A percentile compares a stretch with the other conserved stretches of the same genome.
phyloP scores from a whole-genome alignment of 2,888 invertebrate species.

The Congeria kusceri region DNA sequence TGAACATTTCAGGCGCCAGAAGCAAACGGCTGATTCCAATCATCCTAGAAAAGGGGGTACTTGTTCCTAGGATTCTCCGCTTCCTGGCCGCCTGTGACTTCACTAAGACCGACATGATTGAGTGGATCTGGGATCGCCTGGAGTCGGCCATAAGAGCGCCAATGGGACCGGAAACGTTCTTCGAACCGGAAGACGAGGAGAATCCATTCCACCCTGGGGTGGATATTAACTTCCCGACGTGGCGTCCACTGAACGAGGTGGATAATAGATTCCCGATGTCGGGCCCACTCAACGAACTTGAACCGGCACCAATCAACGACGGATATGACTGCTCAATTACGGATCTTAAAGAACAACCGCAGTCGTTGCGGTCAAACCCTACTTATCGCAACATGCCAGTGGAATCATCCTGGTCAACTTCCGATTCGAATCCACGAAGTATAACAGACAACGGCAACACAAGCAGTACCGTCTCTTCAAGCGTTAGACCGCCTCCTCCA shows the following conservation, averaged over 20 bases:
- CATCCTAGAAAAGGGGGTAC: slow-evolving; percentile 61
- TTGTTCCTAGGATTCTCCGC: slow-evolving; percentile 69
- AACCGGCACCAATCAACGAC: no score
- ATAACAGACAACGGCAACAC: no score
- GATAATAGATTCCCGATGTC: slow-evolving; percentile 5
- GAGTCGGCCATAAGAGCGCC: slow-evolving; percentile 94
- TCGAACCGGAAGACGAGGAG: slow-evolving; percentile 15
- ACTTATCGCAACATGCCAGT: no score
- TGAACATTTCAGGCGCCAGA: slow-evolving; percentile 68
- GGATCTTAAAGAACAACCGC: no score
- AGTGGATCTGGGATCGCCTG: slow-evolving; percentile 91
- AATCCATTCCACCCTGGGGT: slow-evolving; percentile 1
- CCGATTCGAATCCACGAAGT: no score
- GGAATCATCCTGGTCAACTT: no score
- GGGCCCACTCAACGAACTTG: slow-evolving; percentile 5
- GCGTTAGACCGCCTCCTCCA: no score
- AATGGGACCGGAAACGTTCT: slow-evolving; percentile 27
- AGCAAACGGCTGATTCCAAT: slow-evolving; percentile 79
- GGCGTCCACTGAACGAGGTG: slow-evolving; percentile 4
- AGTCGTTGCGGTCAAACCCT: no score
- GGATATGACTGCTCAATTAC: no score
- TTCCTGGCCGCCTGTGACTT: slow-evolving; percentile 75
- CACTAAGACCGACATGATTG: slow-evolving; percentile 70
- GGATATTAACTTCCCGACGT: slow-evolving; percentile 9
- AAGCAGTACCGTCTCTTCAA: no score